These are phyloP conservation scores for Lepus oiostolus DNA, from an alignment of 2,797 vertebrate species.

Conservation along the genomic window DNA sequence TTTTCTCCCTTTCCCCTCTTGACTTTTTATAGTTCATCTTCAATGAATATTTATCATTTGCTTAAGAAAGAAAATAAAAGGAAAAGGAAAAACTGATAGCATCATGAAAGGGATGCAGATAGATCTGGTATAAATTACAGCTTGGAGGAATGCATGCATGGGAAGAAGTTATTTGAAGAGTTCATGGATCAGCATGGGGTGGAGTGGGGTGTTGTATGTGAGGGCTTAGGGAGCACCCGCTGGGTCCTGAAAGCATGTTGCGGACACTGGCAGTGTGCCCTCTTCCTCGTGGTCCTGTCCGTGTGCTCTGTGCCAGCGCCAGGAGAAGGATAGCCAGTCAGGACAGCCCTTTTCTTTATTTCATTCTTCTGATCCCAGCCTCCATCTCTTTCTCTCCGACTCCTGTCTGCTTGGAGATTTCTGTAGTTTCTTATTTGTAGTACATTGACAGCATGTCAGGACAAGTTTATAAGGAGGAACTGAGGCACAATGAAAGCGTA, in stretches of 20 bases:
- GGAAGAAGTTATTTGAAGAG: not conserved
- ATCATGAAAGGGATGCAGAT: not conserved
- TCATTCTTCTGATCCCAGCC: not conserved
- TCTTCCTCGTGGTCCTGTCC: not conserved
- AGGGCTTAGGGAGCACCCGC: not conserved
- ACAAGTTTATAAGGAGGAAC: constrained; percentile 12
- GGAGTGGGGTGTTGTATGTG: not conserved
- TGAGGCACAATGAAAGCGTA: not conserved
- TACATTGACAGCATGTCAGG: not conserved
- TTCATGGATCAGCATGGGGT: no score
- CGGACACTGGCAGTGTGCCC: no score
- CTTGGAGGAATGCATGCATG: not conserved
- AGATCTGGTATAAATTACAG: not conserved
- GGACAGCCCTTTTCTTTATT: not conserved
- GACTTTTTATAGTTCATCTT: not conserved
- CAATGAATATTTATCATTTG: not conserved
- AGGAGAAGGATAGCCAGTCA: not conserved
- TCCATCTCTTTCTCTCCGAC: not conserved
- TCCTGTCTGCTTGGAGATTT: not conserved
- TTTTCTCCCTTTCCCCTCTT: not conserved
- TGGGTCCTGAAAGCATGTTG: not conserved
- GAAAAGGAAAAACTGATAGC: not conserved
- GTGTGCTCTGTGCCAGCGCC: not conserved
- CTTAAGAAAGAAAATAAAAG: not conserved
- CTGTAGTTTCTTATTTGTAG: not conserved